These are phyloP conservation scores for Callosobruchus maculatus DNA, from an alignment of 2,888 invertebrate genomes.

Conservation along the genomic window DNA sequence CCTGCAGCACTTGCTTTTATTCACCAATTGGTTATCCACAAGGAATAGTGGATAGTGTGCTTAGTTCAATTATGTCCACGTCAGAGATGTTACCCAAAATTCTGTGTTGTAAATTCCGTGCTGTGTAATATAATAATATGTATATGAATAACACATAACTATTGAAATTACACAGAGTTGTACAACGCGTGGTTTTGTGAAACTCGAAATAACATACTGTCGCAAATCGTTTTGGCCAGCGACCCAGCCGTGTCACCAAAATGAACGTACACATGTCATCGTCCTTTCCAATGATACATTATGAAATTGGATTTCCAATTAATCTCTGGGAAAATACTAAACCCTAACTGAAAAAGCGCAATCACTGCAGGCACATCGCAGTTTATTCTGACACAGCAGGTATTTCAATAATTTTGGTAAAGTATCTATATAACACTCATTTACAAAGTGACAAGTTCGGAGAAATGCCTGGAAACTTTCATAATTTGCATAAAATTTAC, in stretches of 20 bases:
- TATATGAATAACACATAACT: background rate
- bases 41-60: too few relatives aligned
- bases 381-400: background rate
- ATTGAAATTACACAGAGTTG: background rate
- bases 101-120: too few relatives aligned
- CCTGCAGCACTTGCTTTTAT: too few relatives aligned
- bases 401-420: too few relatives aligned
- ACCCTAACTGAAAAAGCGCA: background rate
- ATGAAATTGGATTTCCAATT: background rate
- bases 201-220: background rate
- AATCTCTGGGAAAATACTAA: background rate
- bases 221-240: background rate
- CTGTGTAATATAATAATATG: too few relatives aligned
- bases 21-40: too few relatives aligned
- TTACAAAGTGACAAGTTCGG: too few relatives aligned
- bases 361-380: background rate
- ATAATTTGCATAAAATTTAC: too few relatives aligned
- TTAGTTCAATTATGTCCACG: too few relatives aligned
- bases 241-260: background rate
- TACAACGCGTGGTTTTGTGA: background rate
- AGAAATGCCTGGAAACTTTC: too few relatives aligned
- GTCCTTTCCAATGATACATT: background rate
- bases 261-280: background rate
- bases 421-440: too few relatives aligned
- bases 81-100: too few relatives aligned